Base-by-base conservation (phyloP, 2,888 invertebrate genomes). In the Malthinus flaveolus region DNA sequence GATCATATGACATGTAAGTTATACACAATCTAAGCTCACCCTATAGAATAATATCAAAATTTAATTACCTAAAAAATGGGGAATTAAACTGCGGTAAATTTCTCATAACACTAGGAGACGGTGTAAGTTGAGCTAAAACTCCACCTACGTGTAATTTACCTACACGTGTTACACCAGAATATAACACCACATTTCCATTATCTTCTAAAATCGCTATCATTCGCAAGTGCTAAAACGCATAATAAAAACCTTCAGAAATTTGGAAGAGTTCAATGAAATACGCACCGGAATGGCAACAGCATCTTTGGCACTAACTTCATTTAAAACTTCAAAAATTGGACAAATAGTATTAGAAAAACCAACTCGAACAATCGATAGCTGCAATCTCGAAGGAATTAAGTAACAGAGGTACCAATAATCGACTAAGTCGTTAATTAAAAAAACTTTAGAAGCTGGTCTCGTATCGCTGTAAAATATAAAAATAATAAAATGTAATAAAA, bases 361-460 rank as follows among this genome's bases (percentile, higher is more conserved):
- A 33, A 92, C 77, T 67, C 87, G 82, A 7, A 89, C 83, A 61
- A 89, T 85, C 72, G 86, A 86, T 4, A 93, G 78, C 69, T 86
- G 87, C 65, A 83, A 85, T 49, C 85, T 82, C 60, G 84, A 81
- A 1, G 85, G 81, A 3, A 90, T 78, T 44, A 91, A 77, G 73
- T 91, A 95, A 72, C 95, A 94, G 8, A 97, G 77, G 73, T 89
- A 95, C 64, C 85, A 86, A 74, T 95, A 93, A 0, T 91, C 93
- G 34, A 93, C 88, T 49, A 95, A 80, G 80, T 97, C 95, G n/a
- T 86, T 86, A 49, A 90, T 89, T 23, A 95, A 77, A 69, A 97
- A 95, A 0, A 90, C 91, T 71, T 90, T 91, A 0, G 84, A 82
- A 5, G 91, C 88, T 61, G 85, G 82, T 61, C 86, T 84, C 10